Conservation (phyloP, 2,888 invertebrate species). For the Andrena trimmerana region DNA sequence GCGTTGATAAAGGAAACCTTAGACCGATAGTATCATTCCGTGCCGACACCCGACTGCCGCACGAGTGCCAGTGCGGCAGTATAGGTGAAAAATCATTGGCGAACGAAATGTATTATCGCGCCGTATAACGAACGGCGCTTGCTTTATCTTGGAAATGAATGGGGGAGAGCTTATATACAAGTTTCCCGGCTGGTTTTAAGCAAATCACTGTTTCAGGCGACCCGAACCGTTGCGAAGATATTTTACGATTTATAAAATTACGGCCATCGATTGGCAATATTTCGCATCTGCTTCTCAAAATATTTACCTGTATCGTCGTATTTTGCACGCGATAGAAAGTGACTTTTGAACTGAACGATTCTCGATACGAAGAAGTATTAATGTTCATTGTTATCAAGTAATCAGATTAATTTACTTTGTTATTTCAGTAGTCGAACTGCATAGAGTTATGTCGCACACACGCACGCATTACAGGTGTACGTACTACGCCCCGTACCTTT, state of each 20-base stretch:
- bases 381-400: not conserved
- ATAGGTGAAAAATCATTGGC: conserved; percentile 26
- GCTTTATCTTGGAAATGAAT: conserved; percentile 43
- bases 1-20: conserved; percentile 54
- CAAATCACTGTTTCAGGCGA: not conserved
- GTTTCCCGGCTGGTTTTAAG: not conserved
- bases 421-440: not conserved
- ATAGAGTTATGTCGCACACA: not conserved
- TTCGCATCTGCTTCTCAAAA: not conserved
- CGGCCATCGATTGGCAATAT: too few relatives aligned
- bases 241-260: not conserved
- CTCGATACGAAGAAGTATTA: too few relatives aligned
- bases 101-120: conserved; percentile 46
- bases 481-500: not conserved
- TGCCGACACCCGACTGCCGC: conserved; percentile 24
- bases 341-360: too few relatives aligned
- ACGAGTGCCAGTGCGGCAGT: conserved; percentile 29
- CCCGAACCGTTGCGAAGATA: not conserved
- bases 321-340: not conserved
- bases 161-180: not conserved
- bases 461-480: not conserved
- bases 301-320: not conserved
- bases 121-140: conserved; percentile 13
- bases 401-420: not conserved
- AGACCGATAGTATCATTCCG: conserved; percentile 46